These are phyloP conservation scores for Sarcophaga subvicina DNA, from an alignment of 2,888 invertebrate genomes.

Conservation along the genomic window DNA sequence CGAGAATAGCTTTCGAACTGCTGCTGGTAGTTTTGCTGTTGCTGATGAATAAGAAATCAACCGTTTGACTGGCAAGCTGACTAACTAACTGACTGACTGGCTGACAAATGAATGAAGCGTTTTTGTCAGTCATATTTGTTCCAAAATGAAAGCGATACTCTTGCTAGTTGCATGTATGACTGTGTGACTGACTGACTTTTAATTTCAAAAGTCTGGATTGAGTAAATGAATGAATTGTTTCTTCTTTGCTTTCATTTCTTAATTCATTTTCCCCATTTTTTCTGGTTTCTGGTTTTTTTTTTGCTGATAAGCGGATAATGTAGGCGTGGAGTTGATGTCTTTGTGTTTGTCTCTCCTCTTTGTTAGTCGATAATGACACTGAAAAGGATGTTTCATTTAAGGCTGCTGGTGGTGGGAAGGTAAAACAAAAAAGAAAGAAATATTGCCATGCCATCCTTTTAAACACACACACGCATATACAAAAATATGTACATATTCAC, in stretches of 20 bases:
- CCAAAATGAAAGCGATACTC: not conserved
- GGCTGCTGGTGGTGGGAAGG: not conserved
- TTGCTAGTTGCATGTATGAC: not conserved
- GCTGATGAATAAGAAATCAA: not conserved
- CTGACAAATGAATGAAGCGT: not conserved
- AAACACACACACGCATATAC: not conserved
- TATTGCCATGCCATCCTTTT: not conserved
- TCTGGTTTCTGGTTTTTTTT: slow-evolving; percentile 14
- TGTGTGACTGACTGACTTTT: slow-evolving; percentile 18
- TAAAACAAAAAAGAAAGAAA: slow-evolving; percentile 36
- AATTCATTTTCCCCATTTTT: not conserved
- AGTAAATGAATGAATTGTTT: not conserved
- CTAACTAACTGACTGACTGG: not conserved
- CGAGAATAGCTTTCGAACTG: not conserved
- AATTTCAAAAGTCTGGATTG: not conserved
- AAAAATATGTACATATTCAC: not conserved
- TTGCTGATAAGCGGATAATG: slow-evolving; percentile 63
- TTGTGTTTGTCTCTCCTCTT: slow-evolving; percentile 25
- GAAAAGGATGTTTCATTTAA: slow-evolving; percentile 67
- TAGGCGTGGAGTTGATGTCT: slow-evolving; percentile 72
- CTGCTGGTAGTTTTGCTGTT: not conserved
- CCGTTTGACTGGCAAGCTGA: not conserved
- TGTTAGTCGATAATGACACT: slow-evolving; percentile 67
- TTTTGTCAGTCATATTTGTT: not conserved
- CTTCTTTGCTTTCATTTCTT: not conserved